A percentile compares a stretch with the other conserved stretches of the same genome.
Conservation (phyloP, 2,888 invertebrate species). For the Xanthorhoe designata region DNA sequence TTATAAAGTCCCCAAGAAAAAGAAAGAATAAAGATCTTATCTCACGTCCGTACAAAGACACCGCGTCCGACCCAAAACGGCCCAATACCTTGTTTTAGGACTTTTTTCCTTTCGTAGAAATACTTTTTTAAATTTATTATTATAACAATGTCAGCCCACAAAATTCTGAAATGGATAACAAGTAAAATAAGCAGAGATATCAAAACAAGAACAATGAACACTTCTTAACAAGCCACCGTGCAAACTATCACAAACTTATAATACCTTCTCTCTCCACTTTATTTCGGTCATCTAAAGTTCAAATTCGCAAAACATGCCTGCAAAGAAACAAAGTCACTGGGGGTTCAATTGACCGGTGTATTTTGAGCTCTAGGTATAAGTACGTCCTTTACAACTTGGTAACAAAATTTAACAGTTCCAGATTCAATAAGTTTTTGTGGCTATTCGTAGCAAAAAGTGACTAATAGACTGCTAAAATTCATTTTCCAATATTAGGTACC, state of each 20-base stretch:
- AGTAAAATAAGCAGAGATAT: slow-evolving; percentile 55
- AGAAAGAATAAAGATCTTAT: slow-evolving; percentile 69
- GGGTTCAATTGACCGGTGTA: slow-evolving; percentile 54
- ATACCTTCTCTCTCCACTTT: background rate
- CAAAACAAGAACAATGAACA: slow-evolving; percentile 70
- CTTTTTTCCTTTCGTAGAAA: slow-evolving; percentile 48
- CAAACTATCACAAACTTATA: slow-evolving; percentile 47
- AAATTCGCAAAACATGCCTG: slow-evolving; percentile 38
- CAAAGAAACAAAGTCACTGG: slow-evolving; percentile 44
- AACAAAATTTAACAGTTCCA: background rate
- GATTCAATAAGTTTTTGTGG: background rate
- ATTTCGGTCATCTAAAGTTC: slow-evolving; percentile 21
- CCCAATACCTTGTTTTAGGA: slow-evolving; percentile 60
- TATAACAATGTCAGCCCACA: slow-evolving; percentile 50
- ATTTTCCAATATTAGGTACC: background rate
- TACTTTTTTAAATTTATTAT: slow-evolving; percentile 29
- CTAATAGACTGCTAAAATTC: background rate
- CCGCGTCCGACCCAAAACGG: slow-evolving; percentile 61
- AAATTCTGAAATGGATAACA: slow-evolving; percentile 62
- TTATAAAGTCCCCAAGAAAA: slow-evolving; percentile 60
- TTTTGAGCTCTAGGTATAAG: slow-evolving; percentile 53
- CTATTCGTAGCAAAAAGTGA: background rate
- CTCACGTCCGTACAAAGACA: slow-evolving; percentile 65
- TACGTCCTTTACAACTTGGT: slow-evolving; percentile 17
- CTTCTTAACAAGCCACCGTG: slow-evolving; percentile 73